A percentile compares a stretch with the other conserved stretches of the same genome.
These are phyloP conservation scores for Catostomus latipinnis DNA, from an alignment of 2,797 vertebrate genomes.

Conservation along the genomic window DNA sequence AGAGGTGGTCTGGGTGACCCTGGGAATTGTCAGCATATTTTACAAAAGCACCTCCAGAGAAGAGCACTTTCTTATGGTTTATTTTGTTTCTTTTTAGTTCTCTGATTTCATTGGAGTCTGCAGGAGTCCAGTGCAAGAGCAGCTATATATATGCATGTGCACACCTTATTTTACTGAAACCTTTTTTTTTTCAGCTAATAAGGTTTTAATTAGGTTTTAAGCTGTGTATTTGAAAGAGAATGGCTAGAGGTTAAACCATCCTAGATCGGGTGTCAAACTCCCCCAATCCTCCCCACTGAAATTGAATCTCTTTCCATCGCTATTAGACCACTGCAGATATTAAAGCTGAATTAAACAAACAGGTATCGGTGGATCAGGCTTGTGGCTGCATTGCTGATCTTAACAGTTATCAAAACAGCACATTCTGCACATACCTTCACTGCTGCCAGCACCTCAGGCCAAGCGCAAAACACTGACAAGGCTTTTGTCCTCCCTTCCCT, in stretches of 20 bases:
- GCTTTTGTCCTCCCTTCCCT: constrained; percentile 42
- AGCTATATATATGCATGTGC: background rate
- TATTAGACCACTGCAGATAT: constrained; percentile 48
- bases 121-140: constrained; percentile 13
- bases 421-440: constrained; percentile 58
- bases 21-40: constrained; percentile 48
- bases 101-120: constrained; percentile 44
- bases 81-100: constrained; percentile 40
- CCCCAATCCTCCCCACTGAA: constrained; percentile 46
- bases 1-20: constrained; percentile 40
- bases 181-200: constrained; percentile 28
- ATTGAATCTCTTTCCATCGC: constrained; percentile 52
- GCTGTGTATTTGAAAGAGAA: constrained; percentile 36
- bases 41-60: constrained; percentile 38
- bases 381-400: constrained; percentile 40
- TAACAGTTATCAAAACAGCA: constrained; percentile 61
- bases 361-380: constrained; percentile 43
- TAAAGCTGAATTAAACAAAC: constrained; percentile 46
- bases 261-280: constrained; percentile 60
- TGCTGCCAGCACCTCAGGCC: constrained; percentile 45
- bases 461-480: constrained; percentile 33
- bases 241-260: constrained; percentile 23
- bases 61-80: constrained; percentile 26
- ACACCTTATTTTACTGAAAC: background rate
- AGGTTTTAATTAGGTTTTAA: constrained; percentile 48